Conservation (phyloP, 2,888 invertebrate species). For the Limnephilus lunatus region DNA sequence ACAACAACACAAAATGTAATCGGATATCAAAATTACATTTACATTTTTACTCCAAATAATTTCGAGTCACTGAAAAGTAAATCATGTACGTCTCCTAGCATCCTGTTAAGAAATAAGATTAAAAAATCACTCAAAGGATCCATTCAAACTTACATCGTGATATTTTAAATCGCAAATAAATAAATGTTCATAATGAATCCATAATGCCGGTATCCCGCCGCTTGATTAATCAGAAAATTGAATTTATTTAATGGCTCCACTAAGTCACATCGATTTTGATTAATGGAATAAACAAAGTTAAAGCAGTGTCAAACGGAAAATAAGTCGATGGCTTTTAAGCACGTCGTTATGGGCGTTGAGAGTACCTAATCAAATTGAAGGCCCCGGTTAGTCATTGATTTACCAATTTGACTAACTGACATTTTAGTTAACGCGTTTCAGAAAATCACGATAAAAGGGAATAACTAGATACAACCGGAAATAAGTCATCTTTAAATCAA, state of each 20-base stretch:
- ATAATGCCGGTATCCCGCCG: background rate
- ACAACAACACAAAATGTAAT: too few relatives aligned
- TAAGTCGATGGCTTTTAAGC: slow-evolving; percentile 13
- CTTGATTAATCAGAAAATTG: slow-evolving; percentile 11
- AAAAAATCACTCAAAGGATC: background rate
- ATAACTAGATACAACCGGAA: too few relatives aligned
- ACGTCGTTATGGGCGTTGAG: slow-evolving; percentile 20
- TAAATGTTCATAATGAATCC: slow-evolving; percentile 30
- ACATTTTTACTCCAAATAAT: too few relatives aligned
- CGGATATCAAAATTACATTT: too few relatives aligned
- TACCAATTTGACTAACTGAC: background rate
- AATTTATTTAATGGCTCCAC: slow-evolving; percentile 29
- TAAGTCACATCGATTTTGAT: slow-evolving; percentile 33
- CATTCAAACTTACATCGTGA: background rate
- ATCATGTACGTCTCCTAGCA: too few relatives aligned
- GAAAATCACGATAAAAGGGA: background rate
- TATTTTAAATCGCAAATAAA: slow-evolving; percentile 7
- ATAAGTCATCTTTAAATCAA: too few relatives aligned
- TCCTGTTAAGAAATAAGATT: background rate
- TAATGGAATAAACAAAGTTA: slow-evolving; percentile 31
- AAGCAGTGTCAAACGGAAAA: slow-evolving; percentile 14
- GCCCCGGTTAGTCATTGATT: background rate
- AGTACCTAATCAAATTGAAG: background rate
- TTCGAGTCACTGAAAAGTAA: too few relatives aligned
- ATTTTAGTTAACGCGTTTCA: background rate